Evolutionary conservation across 2,797 vertebrate genomes (phyloP).

Genomic region (Acipenser oxyrinchus): DNA sequence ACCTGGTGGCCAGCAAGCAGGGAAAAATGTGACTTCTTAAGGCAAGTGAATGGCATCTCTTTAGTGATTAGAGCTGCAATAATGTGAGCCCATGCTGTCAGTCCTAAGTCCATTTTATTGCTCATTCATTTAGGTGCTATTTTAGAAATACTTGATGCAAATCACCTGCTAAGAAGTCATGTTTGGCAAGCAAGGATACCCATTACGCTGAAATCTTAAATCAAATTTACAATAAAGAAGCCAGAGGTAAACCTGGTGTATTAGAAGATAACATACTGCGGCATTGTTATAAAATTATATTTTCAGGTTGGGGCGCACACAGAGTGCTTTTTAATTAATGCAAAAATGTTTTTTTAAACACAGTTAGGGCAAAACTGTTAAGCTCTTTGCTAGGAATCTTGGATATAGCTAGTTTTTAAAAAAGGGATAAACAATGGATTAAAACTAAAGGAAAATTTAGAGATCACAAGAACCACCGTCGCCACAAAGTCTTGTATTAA

Average conservation of each 20-base stretch:
- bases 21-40: conserved; percentile 94
- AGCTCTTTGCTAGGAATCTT: conserved; percentile 3
- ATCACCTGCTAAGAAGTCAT: conserved; percentile 94
- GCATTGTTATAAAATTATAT: conserved; percentile 57
- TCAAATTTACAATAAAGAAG: conserved; percentile 73
- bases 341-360: conserved; percentile 31
- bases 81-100: conserved; percentile 94
- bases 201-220: conserved; percentile 88
- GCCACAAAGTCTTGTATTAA: conserved; percentile 44
- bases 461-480: not conserved
- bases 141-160: conserved; percentile 91
- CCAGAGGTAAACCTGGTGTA: conserved; percentile 63
- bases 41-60: conserved; percentile 98
- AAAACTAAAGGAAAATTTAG: not conserved
- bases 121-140: conserved; percentile 99
- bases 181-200: conserved; percentile 90
- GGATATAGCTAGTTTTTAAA: not conserved
- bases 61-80: conserved; percentile 97
- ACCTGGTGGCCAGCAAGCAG: conserved; percentile 84
- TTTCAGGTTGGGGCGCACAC: conserved; percentile 29
- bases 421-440: conserved; percentile 3
- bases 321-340: conserved; percentile 56
- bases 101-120: conserved; percentile 96
- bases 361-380: conserved; percentile 29
- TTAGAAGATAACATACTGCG: conserved; percentile 55